Evolutionary conservation across 2,797 vertebrate species (phyloP).

Genomic region (Sarcophilus harrisii): DNA sequence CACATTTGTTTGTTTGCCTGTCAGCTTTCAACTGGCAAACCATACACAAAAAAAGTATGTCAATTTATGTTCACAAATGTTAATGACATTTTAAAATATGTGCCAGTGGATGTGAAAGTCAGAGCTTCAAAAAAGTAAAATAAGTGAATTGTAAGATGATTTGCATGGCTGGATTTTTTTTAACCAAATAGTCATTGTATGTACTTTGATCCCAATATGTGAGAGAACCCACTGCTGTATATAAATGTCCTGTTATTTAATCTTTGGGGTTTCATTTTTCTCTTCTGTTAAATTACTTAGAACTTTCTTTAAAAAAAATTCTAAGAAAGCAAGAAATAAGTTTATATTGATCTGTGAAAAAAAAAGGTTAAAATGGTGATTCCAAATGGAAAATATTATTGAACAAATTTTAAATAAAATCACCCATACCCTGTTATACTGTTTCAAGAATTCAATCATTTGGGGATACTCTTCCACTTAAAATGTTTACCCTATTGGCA

Average conservation of each 20-base stretch:
- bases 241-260: slow-evolving; percentile 83
- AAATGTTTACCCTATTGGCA: background rate
- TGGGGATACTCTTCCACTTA: slow-evolving; percentile 50
- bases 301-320: slow-evolving; percentile 78
- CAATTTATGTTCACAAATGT: slow-evolving; percentile 47
- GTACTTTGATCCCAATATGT: slow-evolving; percentile 79
- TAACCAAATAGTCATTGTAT: slow-evolving; percentile 81
- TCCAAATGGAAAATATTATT: slow-evolving; percentile 82
- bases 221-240: slow-evolving; percentile 79
- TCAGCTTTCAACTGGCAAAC: slow-evolving; percentile 73
- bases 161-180: slow-evolving; percentile 85
- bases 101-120: slow-evolving; percentile 76
- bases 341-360: slow-evolving; percentile 79
- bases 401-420: slow-evolving; percentile 88
- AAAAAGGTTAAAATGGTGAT: slow-evolving; percentile 82
- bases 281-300: slow-evolving; percentile 81
- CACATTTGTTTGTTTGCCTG: slow-evolving; percentile 65
- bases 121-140: slow-evolving; percentile 77
- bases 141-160: slow-evolving; percentile 77
- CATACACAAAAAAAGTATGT: slow-evolving; percentile 67
- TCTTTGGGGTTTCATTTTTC: slow-evolving; percentile 82
- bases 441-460: slow-evolving; percentile 80
- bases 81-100: slow-evolving; percentile 70
- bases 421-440: slow-evolving; percentile 81
- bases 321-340: slow-evolving; percentile 82